Evolutionary conservation across 2,888 invertebrate genomes (phyloP).

Genomic region (Platycheirus rosarum): DNA sequence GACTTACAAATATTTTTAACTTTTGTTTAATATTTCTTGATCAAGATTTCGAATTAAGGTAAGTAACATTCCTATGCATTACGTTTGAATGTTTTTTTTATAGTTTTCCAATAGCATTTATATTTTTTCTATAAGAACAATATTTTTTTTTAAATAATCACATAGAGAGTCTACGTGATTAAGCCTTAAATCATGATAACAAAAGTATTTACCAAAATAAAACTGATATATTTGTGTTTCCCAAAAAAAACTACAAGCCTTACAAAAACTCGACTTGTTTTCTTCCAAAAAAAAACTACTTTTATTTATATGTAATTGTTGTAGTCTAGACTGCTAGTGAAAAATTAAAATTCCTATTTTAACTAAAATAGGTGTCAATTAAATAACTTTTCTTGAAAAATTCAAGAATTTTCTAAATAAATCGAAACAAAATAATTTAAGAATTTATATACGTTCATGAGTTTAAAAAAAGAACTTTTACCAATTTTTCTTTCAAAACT

Average conservation of each 20-base stretch:
- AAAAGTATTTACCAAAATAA: no score
- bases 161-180: constrained; percentile 7
- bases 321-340: constrained; percentile 1
- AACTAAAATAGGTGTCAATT: constrained; percentile 61
- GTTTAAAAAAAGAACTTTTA: not conserved
- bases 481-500: not conserved
- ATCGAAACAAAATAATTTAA: constrained; percentile 57
- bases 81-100: no score
- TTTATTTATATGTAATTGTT: no score
- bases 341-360: constrained; percentile 31
- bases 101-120: no score
- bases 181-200: constrained; percentile 30
- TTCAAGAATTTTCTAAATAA: constrained; percentile 18
- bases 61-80: no score
- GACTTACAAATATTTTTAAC: no score
- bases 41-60: no score
- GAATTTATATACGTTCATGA: constrained; percentile 14
- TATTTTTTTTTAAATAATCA: not conserved
- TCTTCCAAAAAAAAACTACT: no score
- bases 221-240: no score
- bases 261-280: constrained; percentile 12
- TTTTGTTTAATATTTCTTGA: no score
- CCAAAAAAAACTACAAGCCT: constrained; percentile 1
- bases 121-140: not conserved
- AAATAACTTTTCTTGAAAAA: constrained; percentile 51